Evolutionary conservation across 2,113 vertebrate genomes (phyloP), one percentile per base, ranked within the genome.

Genomic region (Lepisosteus oculatus): DNA sequence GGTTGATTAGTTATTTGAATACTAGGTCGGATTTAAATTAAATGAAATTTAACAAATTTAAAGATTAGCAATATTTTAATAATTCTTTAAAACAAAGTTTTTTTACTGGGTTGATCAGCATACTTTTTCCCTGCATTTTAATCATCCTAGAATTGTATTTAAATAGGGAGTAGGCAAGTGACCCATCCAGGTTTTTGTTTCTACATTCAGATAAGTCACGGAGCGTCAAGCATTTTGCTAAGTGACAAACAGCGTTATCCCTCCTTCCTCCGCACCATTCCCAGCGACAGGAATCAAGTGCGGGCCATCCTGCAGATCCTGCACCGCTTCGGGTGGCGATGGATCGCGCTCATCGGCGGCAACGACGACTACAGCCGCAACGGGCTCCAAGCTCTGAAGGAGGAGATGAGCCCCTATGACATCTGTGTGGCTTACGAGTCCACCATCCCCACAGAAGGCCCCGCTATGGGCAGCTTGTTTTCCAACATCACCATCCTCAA

Each of bases 191-290:
- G 3, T 59, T 59, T 59, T 4, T 15, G n/a, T n/a, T n/a, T 15
- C 11, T 59, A 13, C 12, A 6, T 13, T 8, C 86, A 92, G 91
- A 77, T 91, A 17, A 93, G 89, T 80, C 90, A 90, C 0, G 75
- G 80, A 71, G 88, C 90, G 51, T 86, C 85, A 55, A 56, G 70
- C 0, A 55, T 8, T 12, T 11, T 0, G 0, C 80, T 91, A 41
- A 81, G 84, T 3, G 0, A 2, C 0, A 91, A 85, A 79, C 17
- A 8, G 2, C 1, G 65, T 55, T 88, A 82, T 64, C 85, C 89
- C 0, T 91, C 88, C 0, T 91, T 90, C 55, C 74, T 92, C 62
- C 82, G 81, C 59, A 90, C 87, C 5, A 78, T 92, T 17, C 88
- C 89, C 76, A 90, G 84, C 0, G 83, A 90, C 55, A n/a, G n/a